Percentiles rank a stretch among this genome's conserved stretches.
These are phyloP conservation scores for Pectinophora gossypiella DNA, from an alignment of 1,140 invertebrate species.

Conservation along the genomic window DNA sequence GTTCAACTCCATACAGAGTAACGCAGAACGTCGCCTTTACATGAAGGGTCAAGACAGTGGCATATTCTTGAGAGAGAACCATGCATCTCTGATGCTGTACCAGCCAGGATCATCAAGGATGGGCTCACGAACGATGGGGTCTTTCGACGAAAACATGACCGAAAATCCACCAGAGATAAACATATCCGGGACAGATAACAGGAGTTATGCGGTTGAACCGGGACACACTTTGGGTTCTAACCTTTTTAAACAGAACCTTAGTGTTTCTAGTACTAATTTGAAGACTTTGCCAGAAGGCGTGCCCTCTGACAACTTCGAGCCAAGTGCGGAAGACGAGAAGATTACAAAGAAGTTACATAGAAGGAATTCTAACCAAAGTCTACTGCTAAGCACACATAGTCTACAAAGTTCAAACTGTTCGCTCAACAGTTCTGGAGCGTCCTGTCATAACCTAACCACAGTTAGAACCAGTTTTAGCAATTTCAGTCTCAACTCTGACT, in stretches of 20 bases:
- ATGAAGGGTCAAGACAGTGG: conserved; percentile 72
- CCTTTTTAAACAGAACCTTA: conserved; percentile 72
- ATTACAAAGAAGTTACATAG: conserved; percentile 77
- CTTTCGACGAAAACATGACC: conserved; percentile 69
- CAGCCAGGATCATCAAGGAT: conserved; percentile 56
- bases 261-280: conserved; percentile 77
- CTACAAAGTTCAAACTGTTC: conserved; percentile 70
- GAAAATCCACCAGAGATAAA: conserved; percentile 55
- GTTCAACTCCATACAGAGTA: conserved; percentile 45
- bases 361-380: conserved; percentile 90
- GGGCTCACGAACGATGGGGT: conserved; percentile 63
- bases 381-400: conserved; percentile 81
- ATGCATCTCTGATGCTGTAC: conserved; percentile 67
- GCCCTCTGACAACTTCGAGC: conserved; percentile 79
- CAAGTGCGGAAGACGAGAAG: conserved; percentile 58
- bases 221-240: conserved; percentile 61
- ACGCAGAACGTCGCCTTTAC: conserved; percentile 52
- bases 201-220: conserved; percentile 38
- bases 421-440: conserved; percentile 61
- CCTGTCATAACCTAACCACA: conserved; percentile 61
- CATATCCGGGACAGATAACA: conserved; percentile 37
- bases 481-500: conserved; percentile 69
- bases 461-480: conserved; percentile 69
- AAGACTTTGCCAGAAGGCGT: conserved; percentile 81
- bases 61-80: conserved; percentile 69